Percentiles rank a stretch among this genome's conserved stretches.
Conservation (phyloP, 2,113 vertebrate species). For the Microtus oregoni region DNA sequence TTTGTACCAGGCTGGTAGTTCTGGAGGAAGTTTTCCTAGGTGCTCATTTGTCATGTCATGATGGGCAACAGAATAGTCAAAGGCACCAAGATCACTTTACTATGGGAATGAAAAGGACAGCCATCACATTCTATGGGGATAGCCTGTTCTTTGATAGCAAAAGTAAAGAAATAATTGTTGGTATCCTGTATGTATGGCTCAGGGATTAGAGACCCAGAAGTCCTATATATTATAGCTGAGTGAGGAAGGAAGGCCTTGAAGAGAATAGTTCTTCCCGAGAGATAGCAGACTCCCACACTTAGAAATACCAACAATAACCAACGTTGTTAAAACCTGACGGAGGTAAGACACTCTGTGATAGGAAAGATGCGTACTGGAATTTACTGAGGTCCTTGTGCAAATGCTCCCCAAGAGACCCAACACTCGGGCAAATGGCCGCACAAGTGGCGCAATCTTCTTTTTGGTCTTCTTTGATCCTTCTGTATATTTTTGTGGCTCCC, state of each 20-base stretch:
- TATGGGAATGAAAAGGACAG: conserved; percentile 27
- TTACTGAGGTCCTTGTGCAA: not conserved
- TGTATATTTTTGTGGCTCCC: not conserved
- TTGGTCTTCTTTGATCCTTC: not conserved
- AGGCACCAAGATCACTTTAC: conserved; percentile 26
- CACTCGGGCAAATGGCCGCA: not conserved
- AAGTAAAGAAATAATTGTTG: no score
- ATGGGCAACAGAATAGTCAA: not conserved
- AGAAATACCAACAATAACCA: conserved; percentile 42
- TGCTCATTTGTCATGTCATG: not conserved
- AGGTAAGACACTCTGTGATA: not conserved
- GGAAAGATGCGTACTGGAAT: conserved; percentile 42
- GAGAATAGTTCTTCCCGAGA: conserved; percentile 30
- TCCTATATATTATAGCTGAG: conserved; percentile 69
- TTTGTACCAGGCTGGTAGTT: not conserved
- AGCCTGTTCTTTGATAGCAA: conserved; percentile 1
- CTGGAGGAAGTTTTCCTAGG: not conserved
- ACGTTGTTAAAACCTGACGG: conserved; percentile 39
- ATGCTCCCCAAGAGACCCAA: not conserved
- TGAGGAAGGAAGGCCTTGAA: conserved; percentile 57
- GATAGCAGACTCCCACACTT: not conserved
- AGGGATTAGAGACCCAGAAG: conserved; percentile 78
- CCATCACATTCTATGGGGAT: not conserved
- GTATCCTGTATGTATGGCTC: conserved; percentile 79
- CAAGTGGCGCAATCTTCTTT: not conserved